Base-by-base conservation (phyloP, 2,797 vertebrate species). In the Danio kyathit region DNA sequence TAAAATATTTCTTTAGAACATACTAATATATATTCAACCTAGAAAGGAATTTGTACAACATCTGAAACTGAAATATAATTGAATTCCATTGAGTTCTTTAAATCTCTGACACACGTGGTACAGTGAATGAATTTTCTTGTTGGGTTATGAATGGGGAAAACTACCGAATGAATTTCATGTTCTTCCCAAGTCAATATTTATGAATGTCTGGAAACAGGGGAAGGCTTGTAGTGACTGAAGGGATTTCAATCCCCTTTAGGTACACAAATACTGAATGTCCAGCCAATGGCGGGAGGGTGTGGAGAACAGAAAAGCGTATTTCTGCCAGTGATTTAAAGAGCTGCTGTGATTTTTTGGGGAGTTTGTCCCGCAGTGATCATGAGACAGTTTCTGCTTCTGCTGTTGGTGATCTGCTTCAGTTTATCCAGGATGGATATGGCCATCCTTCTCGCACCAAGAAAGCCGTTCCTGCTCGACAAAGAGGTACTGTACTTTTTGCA, bases 381-480 rank as follows among this genome's bases (percentile, higher is more conserved):
- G 97, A 94, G 93, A 76, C 95, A 93, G 88, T 88, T 87, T n/a
- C 90, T 84, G 86, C 82, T 14, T 16, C 88, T 97, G 86, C 91
- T 95, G 82, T 80, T 97, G 13, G 82, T 95, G 61, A 89, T 98
- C 69, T 90, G 92, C 88, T 88, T 95, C 72, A 90, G 95, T 14
- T 84, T 88, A 90, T 97, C 88, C 94, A 95, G 60, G 88, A 92
- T 71, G 94, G 93, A 83, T 85, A 83, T 86, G 85, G 95, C 81
- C 92, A 88, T 73, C 86, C 94, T 1, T 89, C 95, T 87, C 95
- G 89, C 80, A 80, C 90, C 82, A 98, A 92, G 88, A 97, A 97
- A 87, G 95, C 95, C 69, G 86, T 88, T 89, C 93, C 95, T 74
- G 88, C 93, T 65, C 94, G 90, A 44, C 95, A 95, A 85, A 94